Base-by-base conservation (phyloP, 2,888 invertebrate genomes). In the Dryomyza anilis region DNA sequence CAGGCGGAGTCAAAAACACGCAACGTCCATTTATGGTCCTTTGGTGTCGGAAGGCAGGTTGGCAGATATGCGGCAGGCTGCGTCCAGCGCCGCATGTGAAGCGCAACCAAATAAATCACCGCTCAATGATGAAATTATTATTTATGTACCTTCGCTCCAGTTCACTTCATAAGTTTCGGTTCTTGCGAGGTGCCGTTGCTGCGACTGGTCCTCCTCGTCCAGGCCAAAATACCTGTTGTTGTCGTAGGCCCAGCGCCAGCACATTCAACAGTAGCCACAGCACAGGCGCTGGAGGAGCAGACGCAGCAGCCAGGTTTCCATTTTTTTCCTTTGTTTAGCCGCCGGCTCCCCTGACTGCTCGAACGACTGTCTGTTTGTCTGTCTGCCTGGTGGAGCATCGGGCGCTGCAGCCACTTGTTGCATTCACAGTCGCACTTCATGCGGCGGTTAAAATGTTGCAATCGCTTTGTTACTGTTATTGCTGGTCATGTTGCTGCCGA, bases 101-200 rank as follows among this genome's bases (percentile, higher is more conserved):
- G 43, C 43, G 70, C 72, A 72, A 72, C 73, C 68, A 79, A 78
- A 79, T 79, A 79, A 79, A 79, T 79, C 79, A 79, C 76, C 71
- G 68, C 70, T 71, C 80, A 79, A 80, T 79, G 81, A 79, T 79
- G 80, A 80, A 79, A 78, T 78, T 76, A 78, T 78, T 76, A 76
- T 76, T 76, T 76, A 76, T 78, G 78, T 72, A 76, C 72, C 70
- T 72, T 63, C 60, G 65, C 78, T 78, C 76, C 76, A 80, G 76
- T 78, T 80, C 67, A 76, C 70, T 66, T 70, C 69, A 69, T 73
- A 59, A 64, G 59, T 64, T 64, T 60, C 53, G 50, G 58, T 53
- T 29, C 58, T 10, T 29, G 16, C 46, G 33, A 36, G 59, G 29
- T 58, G 56, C 56, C 43, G 46, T n/a, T n/a, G n/a, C n/a, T n/a